A percentile compares a stretch with the other conserved stretches of the same genome.
Evolutionary conservation across 2,888 invertebrate genomes (phyloP).

Genomic region (Drosophila fungiperda): DNA sequence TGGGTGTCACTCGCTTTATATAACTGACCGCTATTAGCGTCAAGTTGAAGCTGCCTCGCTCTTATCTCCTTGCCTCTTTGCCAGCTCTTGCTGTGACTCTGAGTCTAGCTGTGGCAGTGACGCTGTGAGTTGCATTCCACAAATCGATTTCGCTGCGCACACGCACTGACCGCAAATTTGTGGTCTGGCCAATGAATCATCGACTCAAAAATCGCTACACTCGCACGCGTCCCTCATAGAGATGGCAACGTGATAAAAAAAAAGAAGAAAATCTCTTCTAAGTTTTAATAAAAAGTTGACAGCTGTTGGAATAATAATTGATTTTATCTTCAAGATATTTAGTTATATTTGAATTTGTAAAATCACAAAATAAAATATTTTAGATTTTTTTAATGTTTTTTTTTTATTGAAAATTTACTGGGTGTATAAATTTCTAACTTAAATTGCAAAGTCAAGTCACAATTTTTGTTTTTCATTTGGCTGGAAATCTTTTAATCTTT

Average conservation of each 20-base stretch:
- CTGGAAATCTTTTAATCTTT: background rate
- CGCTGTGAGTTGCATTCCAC: constrained; percentile 65
- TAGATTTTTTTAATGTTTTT: background rate
- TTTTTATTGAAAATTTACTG: background rate
- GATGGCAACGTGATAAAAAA: constrained; percentile 47
- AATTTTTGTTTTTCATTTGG: background rate
- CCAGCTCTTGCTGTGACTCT: background rate
- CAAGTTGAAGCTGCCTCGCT: constrained; percentile 48
- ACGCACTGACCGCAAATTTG: constrained; percentile 80
- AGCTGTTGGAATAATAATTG: no score
- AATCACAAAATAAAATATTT: no score
- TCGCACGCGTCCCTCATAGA: constrained; percentile 50
- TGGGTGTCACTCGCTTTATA: constrained; percentile 64
- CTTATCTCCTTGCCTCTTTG: background rate
- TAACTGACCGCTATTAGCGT: constrained; percentile 72
- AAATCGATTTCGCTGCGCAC: constrained; percentile 80
- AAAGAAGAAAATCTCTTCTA: background rate
- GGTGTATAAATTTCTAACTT: fast-evolving
- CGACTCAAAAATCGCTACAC: constrained; percentile 40
- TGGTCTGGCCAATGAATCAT: constrained; percentile 69
- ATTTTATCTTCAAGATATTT: background rate
- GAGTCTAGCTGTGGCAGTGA: constrained; percentile 9
- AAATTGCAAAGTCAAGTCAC: background rate
- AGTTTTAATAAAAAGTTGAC: background rate
- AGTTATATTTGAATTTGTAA: background rate